Percentiles rank a stretch among this genome's conserved stretches.
phyloP scores from a whole-genome alignment of 2,797 vertebrate genomes.

The Lepilemur septentrionalis region DNA sequence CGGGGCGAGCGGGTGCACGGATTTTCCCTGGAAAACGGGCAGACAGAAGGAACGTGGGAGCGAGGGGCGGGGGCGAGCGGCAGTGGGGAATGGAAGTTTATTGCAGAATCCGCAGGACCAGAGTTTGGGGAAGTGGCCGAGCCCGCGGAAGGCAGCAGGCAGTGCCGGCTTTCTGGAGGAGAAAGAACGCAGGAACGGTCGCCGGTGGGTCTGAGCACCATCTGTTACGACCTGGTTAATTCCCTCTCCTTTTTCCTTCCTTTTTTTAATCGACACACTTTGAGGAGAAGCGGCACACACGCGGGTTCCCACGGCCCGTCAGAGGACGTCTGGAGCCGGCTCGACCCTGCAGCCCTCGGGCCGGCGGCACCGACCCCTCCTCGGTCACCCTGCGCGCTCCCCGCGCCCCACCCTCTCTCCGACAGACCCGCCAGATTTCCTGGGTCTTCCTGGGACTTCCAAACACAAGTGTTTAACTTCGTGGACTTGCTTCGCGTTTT shows the following conservation, averaged over 20 bases:
- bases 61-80: not conserved
- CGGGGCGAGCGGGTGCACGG: not conserved
- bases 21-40: not conserved
- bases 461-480: not conserved
- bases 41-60: not conserved
- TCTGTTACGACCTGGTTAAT: not conserved
- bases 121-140: constrained; percentile 15
- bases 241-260: too few relatives aligned
- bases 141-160: not conserved
- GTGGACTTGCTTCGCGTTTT: constrained; percentile 29
- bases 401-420: not conserved
- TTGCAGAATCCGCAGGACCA: not conserved
- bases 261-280: not conserved
- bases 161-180: not conserved
- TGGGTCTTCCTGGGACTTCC: not conserved
- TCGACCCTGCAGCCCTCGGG: not conserved
- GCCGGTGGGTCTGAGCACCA: not conserved
- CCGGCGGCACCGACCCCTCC: not conserved
- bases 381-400: not conserved
- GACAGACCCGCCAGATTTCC: not conserved
- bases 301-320: not conserved
- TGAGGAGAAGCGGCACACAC: not conserved
- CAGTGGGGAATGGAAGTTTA: not conserved
- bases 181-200: not conserved
- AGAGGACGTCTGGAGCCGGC: not conserved